Conservation (phyloP, 1,140 invertebrate species). For the Drosophila kepulauana region DNA sequence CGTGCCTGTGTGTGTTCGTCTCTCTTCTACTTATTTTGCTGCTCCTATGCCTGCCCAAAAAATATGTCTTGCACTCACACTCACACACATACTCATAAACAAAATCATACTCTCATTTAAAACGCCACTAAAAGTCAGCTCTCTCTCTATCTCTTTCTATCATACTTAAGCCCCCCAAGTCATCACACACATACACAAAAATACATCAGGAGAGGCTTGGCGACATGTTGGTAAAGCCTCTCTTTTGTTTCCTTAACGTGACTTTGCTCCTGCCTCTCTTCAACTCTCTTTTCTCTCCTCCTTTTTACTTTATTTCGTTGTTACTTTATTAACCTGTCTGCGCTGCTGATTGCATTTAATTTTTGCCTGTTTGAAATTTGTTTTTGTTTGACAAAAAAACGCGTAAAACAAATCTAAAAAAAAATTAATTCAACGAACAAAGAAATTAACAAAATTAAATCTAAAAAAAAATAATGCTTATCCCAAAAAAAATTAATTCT, state of each 20-base stretch:
- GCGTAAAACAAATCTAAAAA: constrained; percentile 43
- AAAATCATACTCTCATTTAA: neutral
- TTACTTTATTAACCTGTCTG: constrained; percentile 56
- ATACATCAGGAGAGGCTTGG: constrained; percentile 9
- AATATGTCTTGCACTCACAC: constrained; percentile 19
- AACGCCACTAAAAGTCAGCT: constrained; percentile 11
- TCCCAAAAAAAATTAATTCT: constrained; percentile 39
- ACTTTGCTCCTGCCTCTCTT: constrained; percentile 23
- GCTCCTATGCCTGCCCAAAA: constrained; percentile 22
- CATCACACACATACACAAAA: neutral
- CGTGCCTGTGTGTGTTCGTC: constrained; percentile 30
- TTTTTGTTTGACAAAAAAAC: constrained; percentile 69
- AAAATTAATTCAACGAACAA: constrained; percentile 48
- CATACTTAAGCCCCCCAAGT: neutral
- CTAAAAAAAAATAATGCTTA: constrained; percentile 57
- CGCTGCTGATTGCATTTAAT: constrained; percentile 63
- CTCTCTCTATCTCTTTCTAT: neutral
- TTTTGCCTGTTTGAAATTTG: constrained; percentile 81
- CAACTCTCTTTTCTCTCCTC: constrained; percentile 22
- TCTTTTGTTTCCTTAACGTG: neutral
- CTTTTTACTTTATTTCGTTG: constrained; percentile 11
- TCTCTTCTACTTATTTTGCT: constrained; percentile 12
- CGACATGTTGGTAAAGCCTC: constrained; percentile 2
- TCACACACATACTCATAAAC: constrained; percentile 21
- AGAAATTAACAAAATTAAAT: constrained; percentile 63